These are phyloP conservation scores for Amyelois transitella DNA, from an alignment of 1,140 invertebrate genomes.

Conservation along the genomic window DNA sequence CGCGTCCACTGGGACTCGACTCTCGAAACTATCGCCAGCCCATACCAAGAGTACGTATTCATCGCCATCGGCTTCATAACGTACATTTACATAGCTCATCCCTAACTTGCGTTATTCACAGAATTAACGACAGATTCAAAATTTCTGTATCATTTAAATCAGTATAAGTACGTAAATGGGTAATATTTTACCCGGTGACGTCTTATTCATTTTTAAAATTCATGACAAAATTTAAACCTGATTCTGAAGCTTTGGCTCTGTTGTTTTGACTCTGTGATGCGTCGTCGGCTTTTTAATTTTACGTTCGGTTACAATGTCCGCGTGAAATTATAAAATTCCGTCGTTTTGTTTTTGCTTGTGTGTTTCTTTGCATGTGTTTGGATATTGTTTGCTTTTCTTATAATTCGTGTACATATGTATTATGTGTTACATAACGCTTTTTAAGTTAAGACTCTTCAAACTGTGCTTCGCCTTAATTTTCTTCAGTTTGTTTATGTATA, in stretches of 20 bases:
- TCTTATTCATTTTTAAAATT: too few relatives aligned
- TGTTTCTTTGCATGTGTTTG: neutral
- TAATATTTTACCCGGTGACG: too few relatives aligned
- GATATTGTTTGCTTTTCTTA: constrained; percentile 3
- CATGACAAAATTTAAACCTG: neutral
- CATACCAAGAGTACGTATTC: constrained; percentile 65
- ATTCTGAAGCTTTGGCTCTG: neutral
- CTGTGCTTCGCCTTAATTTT: neutral
- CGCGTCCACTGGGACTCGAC: constrained; percentile 47
- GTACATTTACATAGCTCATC: neutral
- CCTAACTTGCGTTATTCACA: neutral
- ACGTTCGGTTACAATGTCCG: neutral
- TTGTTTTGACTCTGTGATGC: neutral
- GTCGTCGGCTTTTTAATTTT: neutral
- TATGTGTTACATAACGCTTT: neutral
- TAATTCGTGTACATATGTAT: neutral
- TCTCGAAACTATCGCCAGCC: constrained; percentile 53
- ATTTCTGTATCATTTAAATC: too few relatives aligned
- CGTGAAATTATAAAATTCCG: neutral
- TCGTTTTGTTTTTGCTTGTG: neutral
- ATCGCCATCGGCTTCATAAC: constrained; percentile 27
- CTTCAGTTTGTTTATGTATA: neutral
- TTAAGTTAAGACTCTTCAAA: neutral
- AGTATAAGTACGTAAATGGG: too few relatives aligned
- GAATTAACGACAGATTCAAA: neutral